Conservation (phyloP, 2,888 invertebrate genomes). For the Nephrotoma guestfalica region DNA sequence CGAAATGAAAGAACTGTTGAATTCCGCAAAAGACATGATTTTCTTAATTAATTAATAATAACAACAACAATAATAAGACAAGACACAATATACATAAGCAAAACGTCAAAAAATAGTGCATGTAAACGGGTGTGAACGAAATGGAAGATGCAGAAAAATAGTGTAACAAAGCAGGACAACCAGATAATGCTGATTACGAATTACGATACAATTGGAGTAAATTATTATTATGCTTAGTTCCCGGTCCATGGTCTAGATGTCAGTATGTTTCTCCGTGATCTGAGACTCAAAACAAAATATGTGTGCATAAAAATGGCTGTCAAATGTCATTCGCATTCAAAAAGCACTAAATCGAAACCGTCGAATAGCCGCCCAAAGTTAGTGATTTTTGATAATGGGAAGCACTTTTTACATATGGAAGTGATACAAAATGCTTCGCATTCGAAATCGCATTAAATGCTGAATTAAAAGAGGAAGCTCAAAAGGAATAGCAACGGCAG, state of each 20-base stretch:
- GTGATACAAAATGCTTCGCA: conserved; percentile 63
- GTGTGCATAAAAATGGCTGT: background rate
- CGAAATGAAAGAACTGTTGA: conserved; percentile 4
- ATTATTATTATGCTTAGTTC: background rate
- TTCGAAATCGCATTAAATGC: conserved; percentile 68
- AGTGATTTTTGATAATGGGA: conserved; percentile 64
- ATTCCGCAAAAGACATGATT: conserved; percentile 5
- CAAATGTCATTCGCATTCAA: too few relatives aligned
- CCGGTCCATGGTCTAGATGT: background rate
- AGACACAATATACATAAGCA: background rate
- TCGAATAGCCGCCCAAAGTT: conserved; percentile 17
- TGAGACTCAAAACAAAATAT: background rate
- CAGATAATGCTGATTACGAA: too few relatives aligned
- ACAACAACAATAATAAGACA: background rate
- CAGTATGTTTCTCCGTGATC: background rate
- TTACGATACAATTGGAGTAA: background rate
- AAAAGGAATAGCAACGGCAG: conserved; percentile 46
- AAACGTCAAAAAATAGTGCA: background rate
- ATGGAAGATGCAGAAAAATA: background rate
- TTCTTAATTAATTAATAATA: background rate
- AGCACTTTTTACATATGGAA: conserved; percentile 79
- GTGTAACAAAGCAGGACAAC: background rate
- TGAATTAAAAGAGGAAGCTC: conserved; percentile 39
- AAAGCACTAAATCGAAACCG: too few relatives aligned
- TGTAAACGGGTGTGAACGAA: background rate